phyloP scores from a whole-genome alignment of 2,888 invertebrate genomes.

The Beris chalybata region DNA sequence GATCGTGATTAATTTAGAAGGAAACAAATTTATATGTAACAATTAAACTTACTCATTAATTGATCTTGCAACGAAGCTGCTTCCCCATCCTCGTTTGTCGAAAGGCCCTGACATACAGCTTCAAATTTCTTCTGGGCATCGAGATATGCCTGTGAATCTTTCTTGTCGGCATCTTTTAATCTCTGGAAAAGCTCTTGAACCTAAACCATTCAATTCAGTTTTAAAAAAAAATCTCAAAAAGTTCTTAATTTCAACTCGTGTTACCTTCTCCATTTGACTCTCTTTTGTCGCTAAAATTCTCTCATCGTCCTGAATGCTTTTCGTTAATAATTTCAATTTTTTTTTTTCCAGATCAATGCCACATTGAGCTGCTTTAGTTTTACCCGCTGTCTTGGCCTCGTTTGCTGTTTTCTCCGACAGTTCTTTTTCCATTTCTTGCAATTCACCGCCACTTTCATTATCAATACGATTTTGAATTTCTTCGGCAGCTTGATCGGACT shows the following conservation, averaged over 20 bases:
- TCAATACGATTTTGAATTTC: conserved; percentile 68
- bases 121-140: conserved; percentile 79
- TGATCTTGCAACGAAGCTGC: conserved; percentile 87
- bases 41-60: conserved; percentile 67
- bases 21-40: neutral
- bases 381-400: conserved; percentile 68
- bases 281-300: conserved; percentile 63
- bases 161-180: conserved; percentile 68
- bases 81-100: conserved; percentile 75
- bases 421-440: conserved; percentile 66
- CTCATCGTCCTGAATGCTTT: conserved; percentile 70
- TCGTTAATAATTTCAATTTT: conserved; percentile 67
- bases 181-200: conserved; percentile 67
- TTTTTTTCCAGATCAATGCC: conserved; percentile 69
- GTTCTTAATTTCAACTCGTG: conserved; percentile 36
- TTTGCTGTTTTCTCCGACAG: conserved; percentile 66
- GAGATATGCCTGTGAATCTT: conserved; percentile 67
- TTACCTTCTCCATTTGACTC: conserved; percentile 61
- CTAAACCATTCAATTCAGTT: conserved; percentile 43
- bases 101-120: conserved; percentile 80
- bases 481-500: conserved; percentile 62
- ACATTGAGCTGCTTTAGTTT: conserved; percentile 66
- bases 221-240: neutral
- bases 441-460: conserved; percentile 66
- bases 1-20: neutral